Conservation (phyloP, 2,888 invertebrate genomes). For the Mesochorus sp. region DNA sequence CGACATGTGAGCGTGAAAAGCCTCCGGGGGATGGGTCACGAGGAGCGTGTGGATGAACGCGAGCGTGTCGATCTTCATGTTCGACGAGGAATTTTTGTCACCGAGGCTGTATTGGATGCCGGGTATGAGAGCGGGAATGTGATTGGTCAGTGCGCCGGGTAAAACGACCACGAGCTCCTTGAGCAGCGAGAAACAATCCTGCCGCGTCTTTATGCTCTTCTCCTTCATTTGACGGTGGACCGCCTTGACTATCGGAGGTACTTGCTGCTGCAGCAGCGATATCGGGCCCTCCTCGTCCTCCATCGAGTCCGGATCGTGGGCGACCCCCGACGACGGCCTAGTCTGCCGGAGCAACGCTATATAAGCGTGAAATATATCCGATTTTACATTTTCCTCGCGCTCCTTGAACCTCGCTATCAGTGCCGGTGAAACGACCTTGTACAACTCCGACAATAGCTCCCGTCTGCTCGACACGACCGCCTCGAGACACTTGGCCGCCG, state of each 20-base stretch:
- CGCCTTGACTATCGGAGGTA: conserved; percentile 92
- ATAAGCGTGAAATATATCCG: conserved; percentile 98
- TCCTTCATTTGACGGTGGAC: conserved; percentile 93
- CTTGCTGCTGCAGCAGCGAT: conserved; percentile 84
- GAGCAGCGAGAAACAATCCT: conserved; percentile 94
- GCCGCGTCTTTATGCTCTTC: conserved; percentile 93
- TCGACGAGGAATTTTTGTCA: conserved; percentile 96
- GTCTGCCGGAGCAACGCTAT: conserved; percentile 96
- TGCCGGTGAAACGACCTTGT: conserved; percentile 93
- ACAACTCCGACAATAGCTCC: conserved; percentile 95
- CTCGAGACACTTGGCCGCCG: conserved; percentile 98
- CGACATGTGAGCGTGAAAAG: conserved; percentile 91
- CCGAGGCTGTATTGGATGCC: conserved; percentile 94
- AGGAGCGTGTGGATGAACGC: conserved; percentile 94
- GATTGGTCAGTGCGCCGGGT: conserved; percentile 93
- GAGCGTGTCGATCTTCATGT: conserved; percentile 98
- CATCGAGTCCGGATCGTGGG: conserved; percentile 88
- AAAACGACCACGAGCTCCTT: conserved; percentile 95
- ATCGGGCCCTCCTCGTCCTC: conserved; percentile 90
- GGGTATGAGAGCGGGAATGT: conserved; percentile 92
- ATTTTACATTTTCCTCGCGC: conserved; percentile 99
- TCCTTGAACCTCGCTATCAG: conserved; percentile 97
- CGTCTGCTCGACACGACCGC: conserved; percentile 96
- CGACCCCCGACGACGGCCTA: conserved; percentile 86
- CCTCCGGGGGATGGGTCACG: conserved; percentile 89